phyloP scores from a whole-genome alignment of 2,797 vertebrate genomes.

The Chelmon rostratus region DNA sequence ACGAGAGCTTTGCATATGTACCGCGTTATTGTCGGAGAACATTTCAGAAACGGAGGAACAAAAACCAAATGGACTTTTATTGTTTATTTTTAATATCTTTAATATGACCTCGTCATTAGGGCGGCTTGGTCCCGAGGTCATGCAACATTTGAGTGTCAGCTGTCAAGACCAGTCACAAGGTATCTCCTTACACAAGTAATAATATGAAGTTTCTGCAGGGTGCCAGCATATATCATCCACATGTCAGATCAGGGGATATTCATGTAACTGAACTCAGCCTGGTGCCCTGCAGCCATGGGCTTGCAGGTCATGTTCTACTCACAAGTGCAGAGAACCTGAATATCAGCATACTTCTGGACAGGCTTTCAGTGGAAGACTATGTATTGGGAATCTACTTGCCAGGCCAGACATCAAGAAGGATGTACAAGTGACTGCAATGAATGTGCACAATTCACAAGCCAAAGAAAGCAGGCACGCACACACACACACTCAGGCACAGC shows the following conservation, averaged over 20 bases:
- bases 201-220: constrained; percentile 40
- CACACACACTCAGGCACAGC: constrained; percentile 1
- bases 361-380: constrained; percentile 40
- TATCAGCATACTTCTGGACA: constrained; percentile 79
- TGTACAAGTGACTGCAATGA: constrained; percentile 17
- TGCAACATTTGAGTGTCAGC: constrained; percentile 24
- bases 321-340: constrained; percentile 73
- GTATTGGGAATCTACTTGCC: constrained; percentile 46
- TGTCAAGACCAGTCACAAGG: constrained; percentile 42
- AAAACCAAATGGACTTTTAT: neutral
- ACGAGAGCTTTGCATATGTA: constrained; percentile 21
- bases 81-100: constrained; percentile 7
- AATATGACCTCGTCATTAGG: neutral
- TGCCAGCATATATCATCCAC: constrained; percentile 49
- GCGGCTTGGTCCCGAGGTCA: neutral
- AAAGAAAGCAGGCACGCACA: constrained; percentile 6
- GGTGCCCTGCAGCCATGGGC: constrained; percentile 58
- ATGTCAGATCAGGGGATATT: constrained; percentile 51
- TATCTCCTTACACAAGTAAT: constrained; percentile 43
- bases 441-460: constrained; percentile 35
- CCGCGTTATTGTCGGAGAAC: neutral
- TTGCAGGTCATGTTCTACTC: constrained; percentile 64
- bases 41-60: neutral
- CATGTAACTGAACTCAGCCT: constrained; percentile 48
- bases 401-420: constrained; percentile 47